Base-by-base conservation (phyloP, 2,113 vertebrate species). In the Gobiocypris rarus region DNA sequence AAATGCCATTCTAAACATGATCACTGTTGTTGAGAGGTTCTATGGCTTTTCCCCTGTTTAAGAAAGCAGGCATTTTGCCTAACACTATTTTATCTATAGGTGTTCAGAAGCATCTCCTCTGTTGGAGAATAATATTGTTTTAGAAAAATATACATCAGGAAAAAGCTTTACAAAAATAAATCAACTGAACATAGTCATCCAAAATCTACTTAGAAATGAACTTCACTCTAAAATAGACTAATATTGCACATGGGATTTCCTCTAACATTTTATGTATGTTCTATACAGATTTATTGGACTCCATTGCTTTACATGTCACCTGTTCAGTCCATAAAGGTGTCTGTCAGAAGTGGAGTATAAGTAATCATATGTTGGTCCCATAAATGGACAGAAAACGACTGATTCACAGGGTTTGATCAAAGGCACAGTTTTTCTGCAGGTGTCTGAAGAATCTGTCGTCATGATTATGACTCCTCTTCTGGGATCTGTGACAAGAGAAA, bases 71-170 rank as follows among this genome's bases (percentile, higher is more conserved):
- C n/a, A 43, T 81, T 82, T 69, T 75, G 69, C 74, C 56, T 6
- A 75, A 83, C 28, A 56, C 31, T 58, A 2, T 59, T 59, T 67
- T n/a, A 52, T 48, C 65, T 84, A 8, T 6, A 38, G 28, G 22
- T 80, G 34, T 58, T 75, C 45, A 82, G 63, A 52, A 58, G 22
- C 10, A 5, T 74, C 28, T 74, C n/a, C 81, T 79, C 14, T n/a
- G 24, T 24, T n/a, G 9, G 50, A 65, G 26, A 41, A 77, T 19
- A 59, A 75, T 61, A 71, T 70, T 58, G 11, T 89, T 90, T 90
- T 93, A 94, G 91, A 93, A 94, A 94, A 94, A 94, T 94, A 93
- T 82, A 93, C 91, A 91, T 91, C 88, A 93, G 91, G 91, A 89
- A 88, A 91, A 90, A 81, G 89, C 19, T 9, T 92, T 93, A 93